These are phyloP conservation scores for Drosophila subpulchrella DNA, from an alignment of 1,140 invertebrate genomes.

Conservation along the genomic window DNA sequence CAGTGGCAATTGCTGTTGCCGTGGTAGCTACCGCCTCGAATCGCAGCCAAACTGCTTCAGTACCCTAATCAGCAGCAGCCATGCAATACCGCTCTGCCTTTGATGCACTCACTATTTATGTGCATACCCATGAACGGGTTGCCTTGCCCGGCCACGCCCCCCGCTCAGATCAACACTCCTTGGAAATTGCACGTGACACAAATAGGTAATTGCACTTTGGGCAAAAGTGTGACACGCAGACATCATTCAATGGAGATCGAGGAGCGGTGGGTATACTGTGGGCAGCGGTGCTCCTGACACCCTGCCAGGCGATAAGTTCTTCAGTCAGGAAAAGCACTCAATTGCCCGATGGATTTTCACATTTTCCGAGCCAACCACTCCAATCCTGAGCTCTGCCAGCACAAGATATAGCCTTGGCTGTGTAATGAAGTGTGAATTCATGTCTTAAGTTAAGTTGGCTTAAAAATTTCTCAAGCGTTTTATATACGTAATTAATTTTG, in stretches of 20 bases:
- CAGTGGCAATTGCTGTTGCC: constrained; percentile 1
- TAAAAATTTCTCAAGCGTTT: constrained; percentile 10
- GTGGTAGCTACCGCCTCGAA: constrained; percentile 19
- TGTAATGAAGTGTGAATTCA: constrained; percentile 23
- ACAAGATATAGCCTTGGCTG: constrained; percentile 3
- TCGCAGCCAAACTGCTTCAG: constrained; percentile 59
- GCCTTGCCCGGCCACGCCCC: constrained; percentile 22
- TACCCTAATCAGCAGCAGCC: constrained; percentile 64
- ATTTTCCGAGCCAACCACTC: constrained; percentile 2
- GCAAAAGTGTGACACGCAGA: constrained; percentile 37
- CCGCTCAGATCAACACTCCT: neutral
- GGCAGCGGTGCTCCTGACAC: constrained; percentile 28
- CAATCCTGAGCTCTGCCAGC: neutral
- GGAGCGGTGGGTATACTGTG: constrained; percentile 11
- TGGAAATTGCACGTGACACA: constrained; percentile 62
- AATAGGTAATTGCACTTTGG: constrained; percentile 72
- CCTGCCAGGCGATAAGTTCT: constrained; percentile 40
- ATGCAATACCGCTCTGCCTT: constrained; percentile 54
- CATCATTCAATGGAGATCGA: constrained; percentile 42
- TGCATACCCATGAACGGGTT: constrained; percentile 23
- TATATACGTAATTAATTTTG: constrained; percentile 3
- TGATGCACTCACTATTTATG: constrained; percentile 67
- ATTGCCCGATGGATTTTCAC: constrained; percentile 30
- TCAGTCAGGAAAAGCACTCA: constrained; percentile 39
- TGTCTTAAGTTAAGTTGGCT: neutral